phyloP scores from a whole-genome alignment of 2,888 invertebrate genomes.

The Himalopsyche japonica region DNA sequence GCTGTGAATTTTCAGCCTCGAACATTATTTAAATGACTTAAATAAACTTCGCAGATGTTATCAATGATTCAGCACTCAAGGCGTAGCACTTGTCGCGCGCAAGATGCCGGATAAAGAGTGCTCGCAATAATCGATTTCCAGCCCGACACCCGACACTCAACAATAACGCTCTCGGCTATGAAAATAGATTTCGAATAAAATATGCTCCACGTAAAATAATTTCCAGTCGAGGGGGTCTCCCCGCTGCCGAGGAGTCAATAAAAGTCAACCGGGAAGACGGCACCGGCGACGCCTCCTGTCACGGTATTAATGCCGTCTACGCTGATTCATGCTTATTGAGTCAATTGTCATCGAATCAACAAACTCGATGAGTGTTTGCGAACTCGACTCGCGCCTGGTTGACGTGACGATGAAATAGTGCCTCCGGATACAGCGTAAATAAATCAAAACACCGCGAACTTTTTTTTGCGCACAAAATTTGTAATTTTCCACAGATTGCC shows the following conservation, averaged over 20 bases:
- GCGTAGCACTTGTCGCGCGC: neutral
- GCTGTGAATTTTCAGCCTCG: neutral
- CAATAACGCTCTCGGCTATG: conserved; percentile 27
- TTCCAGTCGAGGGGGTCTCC: neutral
- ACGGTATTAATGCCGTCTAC: neutral
- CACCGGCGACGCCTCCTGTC: neutral
- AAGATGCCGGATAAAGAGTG: neutral
- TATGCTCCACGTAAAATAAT: conserved; percentile 11
- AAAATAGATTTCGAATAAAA: conserved; percentile 35
- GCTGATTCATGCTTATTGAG: neutral
- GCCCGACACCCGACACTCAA: conserved; percentile 34
- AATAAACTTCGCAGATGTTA: neutral
- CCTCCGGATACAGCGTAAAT: neutral
- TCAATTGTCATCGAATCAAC: neutral
- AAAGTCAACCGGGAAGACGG: neutral
- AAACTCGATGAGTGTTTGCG: conserved; percentile 1
- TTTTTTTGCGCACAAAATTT: neutral
- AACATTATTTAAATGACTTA: neutral
- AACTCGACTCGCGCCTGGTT: neutral
- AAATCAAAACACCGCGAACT: neutral
- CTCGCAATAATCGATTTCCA: conserved; percentile 26
- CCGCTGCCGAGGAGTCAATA: neutral
- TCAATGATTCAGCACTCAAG: neutral
- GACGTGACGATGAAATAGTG: neutral
- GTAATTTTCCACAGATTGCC: neutral